A percentile compares a stretch with the other conserved stretches of the same genome.
These are phyloP conservation scores for Talpa occidentalis DNA, from an alignment of 2,113 vertebrate species.

Conservation along the genomic window DNA sequence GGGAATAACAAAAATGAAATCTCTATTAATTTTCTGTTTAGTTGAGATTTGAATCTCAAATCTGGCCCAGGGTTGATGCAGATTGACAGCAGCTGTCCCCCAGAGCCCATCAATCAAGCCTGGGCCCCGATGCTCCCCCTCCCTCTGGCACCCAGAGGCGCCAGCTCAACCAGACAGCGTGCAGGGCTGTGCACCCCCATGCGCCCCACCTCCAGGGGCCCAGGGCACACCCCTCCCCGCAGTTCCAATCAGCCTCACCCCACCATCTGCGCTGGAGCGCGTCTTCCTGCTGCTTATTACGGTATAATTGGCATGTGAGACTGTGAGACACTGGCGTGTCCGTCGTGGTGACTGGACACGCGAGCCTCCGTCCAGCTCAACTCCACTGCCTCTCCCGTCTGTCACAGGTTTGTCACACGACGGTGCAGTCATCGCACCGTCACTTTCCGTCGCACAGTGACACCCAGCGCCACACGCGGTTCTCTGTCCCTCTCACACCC, in stretches of 20 bases:
- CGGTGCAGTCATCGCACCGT: no score
- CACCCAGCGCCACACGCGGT: no score
- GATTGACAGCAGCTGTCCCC: conserved; percentile 63
- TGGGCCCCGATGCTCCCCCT: neutral
- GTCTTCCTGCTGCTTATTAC: neutral
- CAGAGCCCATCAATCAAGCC: conserved; percentile 59
- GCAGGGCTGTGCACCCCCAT: neutral
- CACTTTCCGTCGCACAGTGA: no score
- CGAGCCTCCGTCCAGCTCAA: no score
- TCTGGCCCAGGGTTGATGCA: conserved; percentile 67
- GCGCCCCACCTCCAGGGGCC: neutral
- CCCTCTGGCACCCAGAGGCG: neutral
- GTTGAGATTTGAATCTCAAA: conserved; percentile 81
- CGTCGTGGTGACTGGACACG: no score
- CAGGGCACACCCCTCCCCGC: neutral
- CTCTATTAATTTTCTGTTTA: conserved; percentile 80
- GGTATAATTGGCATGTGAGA: rapidly evolving
- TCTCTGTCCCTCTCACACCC: no score
- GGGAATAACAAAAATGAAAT: conserved; percentile 78
- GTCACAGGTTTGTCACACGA: no score
- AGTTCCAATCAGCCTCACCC: neutral
- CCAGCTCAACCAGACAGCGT: rapidly evolving
- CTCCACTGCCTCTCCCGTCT: no score
- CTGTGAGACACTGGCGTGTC: neutral
- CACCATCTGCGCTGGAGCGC: rapidly evolving